A percentile compares a stretch with the other conserved stretches of the same genome.
Conservation (phyloP, 1,140 invertebrate species). For the Argopecten irradians region DNA sequence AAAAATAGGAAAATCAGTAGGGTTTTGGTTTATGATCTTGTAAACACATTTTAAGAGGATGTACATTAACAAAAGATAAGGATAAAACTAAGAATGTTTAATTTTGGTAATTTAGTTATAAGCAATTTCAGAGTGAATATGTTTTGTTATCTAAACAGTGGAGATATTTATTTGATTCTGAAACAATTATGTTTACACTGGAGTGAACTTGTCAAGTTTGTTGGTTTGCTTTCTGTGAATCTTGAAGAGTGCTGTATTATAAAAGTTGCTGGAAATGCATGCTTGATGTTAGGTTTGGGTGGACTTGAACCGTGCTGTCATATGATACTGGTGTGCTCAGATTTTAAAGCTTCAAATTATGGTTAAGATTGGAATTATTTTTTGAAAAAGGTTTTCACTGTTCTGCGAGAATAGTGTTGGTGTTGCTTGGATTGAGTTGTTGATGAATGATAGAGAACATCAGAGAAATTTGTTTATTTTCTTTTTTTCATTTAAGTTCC, state of each 20-base stretch:
- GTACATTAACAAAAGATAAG: no score
- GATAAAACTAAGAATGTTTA: no score
- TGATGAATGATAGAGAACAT: not conserved
- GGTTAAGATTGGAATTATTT: not conserved
- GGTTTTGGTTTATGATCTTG: no score
- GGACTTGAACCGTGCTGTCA: not conserved
- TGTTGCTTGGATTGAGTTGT: not conserved
- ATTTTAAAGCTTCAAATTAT: not conserved
- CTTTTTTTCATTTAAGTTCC: not conserved
- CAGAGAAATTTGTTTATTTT: not conserved
- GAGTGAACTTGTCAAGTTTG: not conserved
- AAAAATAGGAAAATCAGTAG: no score
- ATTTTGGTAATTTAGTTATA: no score
- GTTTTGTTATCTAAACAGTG: no score
- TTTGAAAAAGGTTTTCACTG: not conserved
- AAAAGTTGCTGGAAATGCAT: not conserved
- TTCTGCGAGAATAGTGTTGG: not conserved
- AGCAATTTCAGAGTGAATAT: no score
- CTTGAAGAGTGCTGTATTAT: constrained; percentile 14
- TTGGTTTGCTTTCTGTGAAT: constrained; percentile 6
- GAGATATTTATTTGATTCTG: no score
- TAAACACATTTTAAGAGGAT: no score
- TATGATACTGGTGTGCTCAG: not conserved
- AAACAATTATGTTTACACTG: no score
- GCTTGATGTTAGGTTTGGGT: not conserved